Evolutionary conservation across 2,888 invertebrate species (phyloP).

Genomic region (Quadroppia sp.): DNA sequence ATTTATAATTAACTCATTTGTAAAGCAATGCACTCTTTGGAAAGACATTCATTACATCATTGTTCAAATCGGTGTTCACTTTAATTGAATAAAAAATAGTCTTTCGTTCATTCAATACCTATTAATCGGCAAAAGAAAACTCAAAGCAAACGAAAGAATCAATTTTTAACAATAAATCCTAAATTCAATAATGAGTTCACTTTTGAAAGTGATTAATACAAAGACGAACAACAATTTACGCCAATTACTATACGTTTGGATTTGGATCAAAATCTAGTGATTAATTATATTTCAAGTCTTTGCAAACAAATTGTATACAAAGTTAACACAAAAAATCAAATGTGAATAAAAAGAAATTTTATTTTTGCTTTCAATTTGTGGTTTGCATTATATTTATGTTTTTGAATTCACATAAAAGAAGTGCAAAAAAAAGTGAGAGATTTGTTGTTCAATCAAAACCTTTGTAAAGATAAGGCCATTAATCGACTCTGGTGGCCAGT

Average conservation of each 20-base stretch:
- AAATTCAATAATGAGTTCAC: conserved; percentile 21
- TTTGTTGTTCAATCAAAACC: conserved; percentile 27
- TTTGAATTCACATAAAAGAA: background rate
- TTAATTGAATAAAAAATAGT: background rate
- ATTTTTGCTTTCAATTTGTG: background rate
- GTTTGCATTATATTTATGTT: background rate
- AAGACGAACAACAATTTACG: conserved; percentile 20
- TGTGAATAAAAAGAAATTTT: background rate
- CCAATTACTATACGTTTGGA: background rate
- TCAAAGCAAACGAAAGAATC: background rate
- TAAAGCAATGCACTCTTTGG: conserved; percentile 11
- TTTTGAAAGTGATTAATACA: background rate
- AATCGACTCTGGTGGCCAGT: background rate
- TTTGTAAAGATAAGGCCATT: background rate
- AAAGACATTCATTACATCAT: background rate
- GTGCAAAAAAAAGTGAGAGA: background rate
- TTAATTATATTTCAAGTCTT: conserved; percentile 14
- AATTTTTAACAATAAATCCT: background rate
- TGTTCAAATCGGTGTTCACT: background rate
- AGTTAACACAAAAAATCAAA: conserved; percentile 18
- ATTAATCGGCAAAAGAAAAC: background rate
- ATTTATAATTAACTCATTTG: conserved; percentile 30
- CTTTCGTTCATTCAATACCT: background rate
- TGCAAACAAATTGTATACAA: background rate
- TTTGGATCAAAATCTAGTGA: background rate